Base-by-base conservation (phyloP, 2,797 vertebrate genomes). In the Rachycentron canadum region DNA sequence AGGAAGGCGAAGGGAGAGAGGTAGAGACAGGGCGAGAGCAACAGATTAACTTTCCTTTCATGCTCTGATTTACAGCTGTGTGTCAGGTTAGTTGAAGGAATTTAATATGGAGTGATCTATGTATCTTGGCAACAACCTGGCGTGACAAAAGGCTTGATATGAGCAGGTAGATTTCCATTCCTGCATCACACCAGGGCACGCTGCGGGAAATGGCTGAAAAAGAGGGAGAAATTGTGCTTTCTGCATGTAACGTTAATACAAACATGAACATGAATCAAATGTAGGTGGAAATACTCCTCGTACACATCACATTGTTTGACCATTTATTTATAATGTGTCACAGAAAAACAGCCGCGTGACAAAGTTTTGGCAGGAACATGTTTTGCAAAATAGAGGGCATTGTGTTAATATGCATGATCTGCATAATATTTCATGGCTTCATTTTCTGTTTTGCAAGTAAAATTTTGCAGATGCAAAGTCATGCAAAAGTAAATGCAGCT, bases 41-140 rank as follows among this genome's bases (percentile, higher is more conserved):
- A 57, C 69, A 85, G 76, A 84, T 88, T 88, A 85, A 86, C 81
- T 88, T 83, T 84, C 55, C 81, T 92, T 92, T 93, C 87, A 91
- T 78, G 77, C 86, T 82, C 85, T 92, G 91, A 94, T 94, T 94
- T 94, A 92, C 91, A 84, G 88, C 90, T 58, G 85, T 83, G 90
- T 91, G 91, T 93, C 92, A 91, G 61, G 61, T 83, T 77, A 74
- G 79, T 60, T 78, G 74, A 86, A 91, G 87, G 90, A 94, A 92
- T 94, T 92, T 94, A 93, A 95, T 95, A 92, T 94, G 88, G 90
- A 89, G 84, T 93, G 92, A 95, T 94, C 81, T 87, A 93, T 93
- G 90, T 88, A 71, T 92, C 84, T 94, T 94, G 94, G 93, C 92
- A 92, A 70, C 76, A 28, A 41, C 38, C 14, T 6, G 68, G 50